These are phyloP conservation scores for Zygogramma bicolorata DNA, from an alignment of 2,888 invertebrate genomes.

Conservation along the genomic window DNA sequence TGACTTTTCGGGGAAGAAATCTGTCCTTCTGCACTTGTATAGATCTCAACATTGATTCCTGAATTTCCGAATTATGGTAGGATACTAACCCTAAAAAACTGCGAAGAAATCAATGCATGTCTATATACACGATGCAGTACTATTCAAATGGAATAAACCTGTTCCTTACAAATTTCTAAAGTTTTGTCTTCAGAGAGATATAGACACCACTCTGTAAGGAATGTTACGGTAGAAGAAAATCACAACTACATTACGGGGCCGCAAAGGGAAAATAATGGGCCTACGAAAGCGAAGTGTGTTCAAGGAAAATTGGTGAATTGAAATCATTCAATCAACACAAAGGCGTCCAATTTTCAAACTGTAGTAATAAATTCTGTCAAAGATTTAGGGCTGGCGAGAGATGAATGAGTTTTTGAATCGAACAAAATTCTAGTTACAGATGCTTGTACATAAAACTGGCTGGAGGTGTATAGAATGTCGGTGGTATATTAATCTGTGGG, in stretches of 20 bases:
- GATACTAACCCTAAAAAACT: too few species aligned
- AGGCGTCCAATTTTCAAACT: not conserved
- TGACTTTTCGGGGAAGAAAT: too few species aligned
- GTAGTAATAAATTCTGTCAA: not conserved
- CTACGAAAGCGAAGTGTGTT: not conserved
- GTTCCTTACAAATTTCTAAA: too few species aligned
- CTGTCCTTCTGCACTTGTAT: too few species aligned
- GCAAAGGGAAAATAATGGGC: not conserved
- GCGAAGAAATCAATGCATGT: too few species aligned
- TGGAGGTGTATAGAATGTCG: not conserved
- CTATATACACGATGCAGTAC: too few species aligned
- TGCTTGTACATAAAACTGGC: not conserved
- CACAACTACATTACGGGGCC: not conserved
- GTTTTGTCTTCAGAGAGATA: too few species aligned
- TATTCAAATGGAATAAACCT: too few species aligned
- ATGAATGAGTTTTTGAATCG: not conserved
- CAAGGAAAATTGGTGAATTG: not conserved
- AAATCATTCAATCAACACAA: not conserved
- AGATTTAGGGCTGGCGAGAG: not conserved
- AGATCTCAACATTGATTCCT: too few species aligned
- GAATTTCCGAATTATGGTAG: too few species aligned
- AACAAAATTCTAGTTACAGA: not conserved
- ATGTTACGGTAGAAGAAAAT: not conserved
- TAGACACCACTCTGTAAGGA: not conserved
- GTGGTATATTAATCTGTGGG: not conserved